phyloP scores from a whole-genome alignment of 1,140 invertebrate genomes.

The Sarcophaga peregrina region DNA sequence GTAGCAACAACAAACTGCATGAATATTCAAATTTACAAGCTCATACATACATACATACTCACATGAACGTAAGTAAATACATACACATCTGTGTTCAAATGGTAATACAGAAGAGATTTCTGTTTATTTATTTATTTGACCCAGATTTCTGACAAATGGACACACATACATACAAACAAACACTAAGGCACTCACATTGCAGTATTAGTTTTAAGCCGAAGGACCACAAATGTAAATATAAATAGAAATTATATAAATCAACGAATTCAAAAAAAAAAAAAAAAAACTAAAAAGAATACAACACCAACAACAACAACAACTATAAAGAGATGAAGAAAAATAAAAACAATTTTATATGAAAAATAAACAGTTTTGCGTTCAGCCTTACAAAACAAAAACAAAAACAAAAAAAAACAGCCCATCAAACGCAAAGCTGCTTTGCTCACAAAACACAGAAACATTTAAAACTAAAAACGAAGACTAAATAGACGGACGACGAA shows the following conservation, averaged over 20 bases:
- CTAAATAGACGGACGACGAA: background rate
- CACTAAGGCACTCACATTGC: background rate
- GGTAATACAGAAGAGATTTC: background rate
- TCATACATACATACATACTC: background rate
- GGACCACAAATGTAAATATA: constrained; percentile 38
- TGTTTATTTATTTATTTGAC: constrained; percentile 36
- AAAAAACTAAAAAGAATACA: too few species aligned
- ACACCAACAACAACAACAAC: background rate
- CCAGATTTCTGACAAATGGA: constrained; percentile 23
- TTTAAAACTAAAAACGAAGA: background rate
- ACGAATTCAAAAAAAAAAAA: background rate
- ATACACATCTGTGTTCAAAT: background rate
- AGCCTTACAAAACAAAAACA: background rate
- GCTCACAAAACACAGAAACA: background rate
- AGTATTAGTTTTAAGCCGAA: constrained; percentile 24
- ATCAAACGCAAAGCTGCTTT: constrained; percentile 11
- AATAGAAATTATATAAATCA: constrained; percentile 35
- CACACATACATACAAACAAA: background rate
- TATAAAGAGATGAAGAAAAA: background rate
- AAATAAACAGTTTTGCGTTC: background rate
- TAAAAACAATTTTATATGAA: background rate
- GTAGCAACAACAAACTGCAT: background rate
- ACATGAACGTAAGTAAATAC: too few species aligned
- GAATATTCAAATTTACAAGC: constrained; percentile 11
- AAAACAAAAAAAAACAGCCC: background rate